phyloP scores from a whole-genome alignment of 2,888 invertebrate genomes.

The Conomelus anceps region DNA sequence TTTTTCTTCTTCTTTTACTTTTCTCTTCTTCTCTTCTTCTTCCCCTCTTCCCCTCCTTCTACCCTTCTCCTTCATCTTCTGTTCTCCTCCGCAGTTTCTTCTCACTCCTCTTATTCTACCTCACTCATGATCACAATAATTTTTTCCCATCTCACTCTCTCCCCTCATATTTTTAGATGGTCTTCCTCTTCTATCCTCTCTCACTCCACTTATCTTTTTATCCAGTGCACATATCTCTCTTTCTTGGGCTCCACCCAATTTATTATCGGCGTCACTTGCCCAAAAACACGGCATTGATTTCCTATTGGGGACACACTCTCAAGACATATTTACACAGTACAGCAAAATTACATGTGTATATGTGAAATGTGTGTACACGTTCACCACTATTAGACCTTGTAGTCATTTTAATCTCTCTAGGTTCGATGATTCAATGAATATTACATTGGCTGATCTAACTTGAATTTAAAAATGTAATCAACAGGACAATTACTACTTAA shows the following conservation, averaged over 20 bases:
- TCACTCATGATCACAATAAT: no score
- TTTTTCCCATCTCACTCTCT: neutral
- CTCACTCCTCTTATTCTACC: no score
- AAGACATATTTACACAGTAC: neutral
- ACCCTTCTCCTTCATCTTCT: neutral
- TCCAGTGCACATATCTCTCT: no score
- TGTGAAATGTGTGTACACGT: no score
- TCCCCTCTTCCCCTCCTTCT: neutral
- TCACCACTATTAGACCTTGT: no score
- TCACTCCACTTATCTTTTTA: neutral
- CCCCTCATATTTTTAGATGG: no score
- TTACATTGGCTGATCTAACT: no score
- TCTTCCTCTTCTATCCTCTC: neutral
- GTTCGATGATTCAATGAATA: no score
- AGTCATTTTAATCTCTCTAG: no score
- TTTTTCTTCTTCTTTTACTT: neutral
- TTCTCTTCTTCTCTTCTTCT: neutral
- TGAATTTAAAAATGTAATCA: no score
- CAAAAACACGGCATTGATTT: constrained; percentile 3
- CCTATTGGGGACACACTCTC: neutral
- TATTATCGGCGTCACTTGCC: neutral
- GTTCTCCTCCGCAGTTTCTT: no score
- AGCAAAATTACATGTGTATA: neutral
- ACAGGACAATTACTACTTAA: no score
- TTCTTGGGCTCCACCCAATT: constrained; percentile 3